Evolutionary conservation across 2,888 invertebrate species (phyloP).

Genomic region (Drosophila anceps): DNA sequence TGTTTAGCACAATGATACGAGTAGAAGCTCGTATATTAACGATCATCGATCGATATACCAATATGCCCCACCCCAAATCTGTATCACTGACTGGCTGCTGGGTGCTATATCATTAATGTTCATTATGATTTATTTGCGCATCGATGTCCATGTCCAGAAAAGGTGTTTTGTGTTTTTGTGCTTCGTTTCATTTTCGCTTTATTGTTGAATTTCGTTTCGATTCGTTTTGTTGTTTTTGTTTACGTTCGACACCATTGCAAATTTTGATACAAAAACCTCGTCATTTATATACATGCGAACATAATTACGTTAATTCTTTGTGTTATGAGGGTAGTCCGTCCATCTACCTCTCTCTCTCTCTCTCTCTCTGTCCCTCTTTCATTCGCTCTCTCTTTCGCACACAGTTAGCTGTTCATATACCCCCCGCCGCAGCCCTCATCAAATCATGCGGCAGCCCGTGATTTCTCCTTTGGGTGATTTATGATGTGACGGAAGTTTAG

Average conservation of each 20-base stretch:
- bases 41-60: conserved; percentile 49
- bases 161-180: conserved; percentile 68
- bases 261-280: conserved; percentile 66
- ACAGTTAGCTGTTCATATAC: neutral
- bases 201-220: conserved; percentile 68
- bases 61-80: conserved; percentile 46
- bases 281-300: conserved; percentile 74
- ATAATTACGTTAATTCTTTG: conserved; percentile 77
- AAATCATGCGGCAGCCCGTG: conserved; percentile 50
- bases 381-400: neutral
- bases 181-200: conserved; percentile 70
- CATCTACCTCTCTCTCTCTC: neutral
- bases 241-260: conserved; percentile 75
- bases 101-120: conserved; percentile 74
- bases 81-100: conserved; percentile 30
- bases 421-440: conserved; percentile 55
- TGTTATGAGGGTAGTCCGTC: conserved; percentile 61
- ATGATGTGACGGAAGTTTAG: conserved; percentile 77
- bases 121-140: conserved; percentile 75
- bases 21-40: conserved; percentile 57
- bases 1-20: conserved; percentile 71
- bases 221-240: conserved; percentile 66
- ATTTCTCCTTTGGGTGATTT: conserved; percentile 61
- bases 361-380: neutral
- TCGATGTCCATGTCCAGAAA: conserved; percentile 62